Percentiles rank a stretch among this genome's conserved stretches.
Evolutionary conservation across 2,797 vertebrate species (phyloP).

Genomic region (Gila robusta): DNA sequence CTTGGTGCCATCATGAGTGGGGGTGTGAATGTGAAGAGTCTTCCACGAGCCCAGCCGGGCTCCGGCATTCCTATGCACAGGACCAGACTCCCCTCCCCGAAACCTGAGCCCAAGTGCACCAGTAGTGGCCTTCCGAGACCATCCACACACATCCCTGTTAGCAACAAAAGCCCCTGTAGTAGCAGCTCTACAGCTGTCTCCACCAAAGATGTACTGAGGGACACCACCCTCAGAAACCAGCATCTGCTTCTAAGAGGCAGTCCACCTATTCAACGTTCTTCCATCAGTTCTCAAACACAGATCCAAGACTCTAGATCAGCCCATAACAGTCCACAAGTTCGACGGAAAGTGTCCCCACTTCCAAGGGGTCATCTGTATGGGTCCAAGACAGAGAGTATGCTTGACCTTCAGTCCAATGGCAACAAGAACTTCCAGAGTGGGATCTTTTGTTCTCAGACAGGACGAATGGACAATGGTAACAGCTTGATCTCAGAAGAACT

Average conservation of each 20-base stretch:
- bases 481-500: slow-evolving; percentile 15
- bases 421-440: slow-evolving; percentile 74
- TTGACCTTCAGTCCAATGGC: slow-evolving; percentile 58
- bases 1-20: slow-evolving; percentile 79
- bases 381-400: slow-evolving; percentile 32
- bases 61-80: slow-evolving; percentile 87
- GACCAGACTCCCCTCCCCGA: slow-evolving; percentile 73
- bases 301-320: slow-evolving; percentile 71
- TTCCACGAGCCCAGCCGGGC: slow-evolving; percentile 73
- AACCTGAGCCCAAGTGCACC: slow-evolving; percentile 65
- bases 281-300: slow-evolving; percentile 36
- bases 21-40: slow-evolving; percentile 81
- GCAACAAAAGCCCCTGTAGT: slow-evolving; percentile 62
- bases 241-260: slow-evolving; percentile 68
- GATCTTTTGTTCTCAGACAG: slow-evolving; percentile 58
- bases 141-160: slow-evolving; percentile 63
- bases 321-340: slow-evolving; percentile 78
- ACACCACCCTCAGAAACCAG: slow-evolving; percentile 68
- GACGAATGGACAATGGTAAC: slow-evolving; percentile 67
- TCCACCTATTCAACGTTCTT: slow-evolving; percentile 58
- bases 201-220: slow-evolving; percentile 66
- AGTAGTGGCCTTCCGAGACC: slow-evolving; percentile 65
- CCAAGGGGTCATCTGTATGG: slow-evolving; percentile 73
- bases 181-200: slow-evolving; percentile 51
- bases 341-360: slow-evolving; percentile 64